Evolutionary conservation across 2,888 invertebrate species (phyloP).

Genomic region (Andrena haemorrhoa): DNA sequence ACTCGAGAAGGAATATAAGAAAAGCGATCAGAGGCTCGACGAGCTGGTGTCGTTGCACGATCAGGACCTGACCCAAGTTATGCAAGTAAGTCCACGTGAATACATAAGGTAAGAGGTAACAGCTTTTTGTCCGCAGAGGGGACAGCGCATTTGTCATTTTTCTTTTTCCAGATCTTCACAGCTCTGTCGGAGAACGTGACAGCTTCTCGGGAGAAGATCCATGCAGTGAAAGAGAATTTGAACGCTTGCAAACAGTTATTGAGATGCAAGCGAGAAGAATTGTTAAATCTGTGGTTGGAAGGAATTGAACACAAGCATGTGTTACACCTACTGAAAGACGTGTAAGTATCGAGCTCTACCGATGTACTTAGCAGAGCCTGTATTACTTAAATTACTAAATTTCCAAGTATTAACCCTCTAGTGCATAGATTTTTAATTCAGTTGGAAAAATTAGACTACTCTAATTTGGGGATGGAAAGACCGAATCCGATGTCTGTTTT

Average conservation of each 20-base stretch:
- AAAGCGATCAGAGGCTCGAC: conserved; percentile 95
- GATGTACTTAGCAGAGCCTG: not conserved
- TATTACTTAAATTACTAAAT: not conserved
- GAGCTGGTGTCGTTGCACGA: conserved; percentile 95
- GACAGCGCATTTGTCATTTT: conserved; percentile 82
- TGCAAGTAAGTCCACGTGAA: conserved; percentile 86
- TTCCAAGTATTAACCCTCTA: not conserved
- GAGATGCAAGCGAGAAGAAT: conserved; percentile 95
- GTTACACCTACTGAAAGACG: conserved; percentile 94
- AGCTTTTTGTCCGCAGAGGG: conserved; percentile 11
- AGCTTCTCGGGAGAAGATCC: conserved; percentile 91
- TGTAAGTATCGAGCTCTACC: conserved; percentile 87
- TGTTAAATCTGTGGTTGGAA: conserved; percentile 97
- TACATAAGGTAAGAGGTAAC: conserved; percentile 1
- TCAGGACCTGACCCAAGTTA: conserved; percentile 93
- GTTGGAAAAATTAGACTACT: too few relatives aligned
- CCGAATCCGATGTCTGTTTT: too few relatives aligned
- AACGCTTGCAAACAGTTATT: conserved; percentile 94
- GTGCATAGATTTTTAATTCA: too few relatives aligned
- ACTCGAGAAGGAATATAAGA: conserved; percentile 96
- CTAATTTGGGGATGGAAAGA: too few relatives aligned
- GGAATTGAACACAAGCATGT: conserved; percentile 98
- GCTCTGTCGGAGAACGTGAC: conserved; percentile 92
- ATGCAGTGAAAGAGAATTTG: conserved; percentile 92
- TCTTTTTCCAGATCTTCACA: conserved; percentile 88